Evolutionary conservation across 2,888 invertebrate species (phyloP), one percentile per base, ranked within the genome.

Genomic region (Pyrrhosoma nymphula): DNA sequence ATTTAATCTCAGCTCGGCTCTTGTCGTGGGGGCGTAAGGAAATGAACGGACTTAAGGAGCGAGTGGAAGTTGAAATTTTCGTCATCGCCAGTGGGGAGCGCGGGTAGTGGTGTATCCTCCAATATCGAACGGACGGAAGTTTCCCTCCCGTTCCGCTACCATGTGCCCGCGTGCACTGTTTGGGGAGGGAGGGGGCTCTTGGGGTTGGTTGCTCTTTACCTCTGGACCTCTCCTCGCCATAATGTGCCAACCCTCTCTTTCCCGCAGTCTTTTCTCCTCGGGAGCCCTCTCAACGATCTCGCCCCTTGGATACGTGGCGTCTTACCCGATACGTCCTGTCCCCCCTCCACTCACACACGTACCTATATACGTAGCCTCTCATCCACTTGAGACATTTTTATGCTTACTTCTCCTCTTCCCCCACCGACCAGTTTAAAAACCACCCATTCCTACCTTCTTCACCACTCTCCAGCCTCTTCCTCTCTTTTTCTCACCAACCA

Each of bases 381-480:
- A 82, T 82, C 82, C 82, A 82, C 82, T 82, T 35, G 82, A 82
- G 82, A 82, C 82, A 35, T 82, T 82, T n/a, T 82, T 35, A 3
- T 35, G 82, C 82, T 82, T 82, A 18, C 82, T 35, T 89, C 55
- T 39, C 56, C 47, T 2, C 47, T 47, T 47, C 47, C 47, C 47
- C 47, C 47, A 8, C 47, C 20, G 20, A 23, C 89, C 56, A 39
- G 47, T n/a, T 89, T 47, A 16, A 47, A 30, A 47, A 35, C n/a
- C 89, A 23, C 56, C 89, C 55, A 23, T 39, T 88, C 18, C 10
- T 14, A 0, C 55, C 56, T 39, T 47, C 89, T 55, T 20, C n/a
- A 89, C 89, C 55, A 47, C 56, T 56, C 89, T 20, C 12, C n/a
- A 8, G 47, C 89, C 18, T 55, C 56, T 47, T 47, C 88, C 3